phyloP scores from a whole-genome alignment of 1,140 invertebrate genomes.

The Patella vulgata region DNA sequence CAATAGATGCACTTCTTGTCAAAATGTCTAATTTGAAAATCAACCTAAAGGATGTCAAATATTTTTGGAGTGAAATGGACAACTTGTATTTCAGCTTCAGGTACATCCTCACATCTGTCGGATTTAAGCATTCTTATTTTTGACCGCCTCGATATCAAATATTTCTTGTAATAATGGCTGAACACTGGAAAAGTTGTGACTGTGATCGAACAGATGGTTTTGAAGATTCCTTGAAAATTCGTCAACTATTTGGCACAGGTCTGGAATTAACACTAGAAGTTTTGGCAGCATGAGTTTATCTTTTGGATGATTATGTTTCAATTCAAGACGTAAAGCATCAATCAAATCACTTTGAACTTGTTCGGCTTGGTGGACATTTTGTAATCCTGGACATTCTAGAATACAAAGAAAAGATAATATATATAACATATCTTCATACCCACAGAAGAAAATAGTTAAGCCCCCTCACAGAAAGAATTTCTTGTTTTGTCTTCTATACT shows the following conservation, averaged over 20 bases:
- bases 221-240: slow-evolving; percentile 42
- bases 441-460: background rate
- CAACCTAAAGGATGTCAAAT: no score
- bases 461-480: slow-evolving; percentile 1
- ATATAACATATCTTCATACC: background rate
- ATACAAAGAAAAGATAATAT: background rate
- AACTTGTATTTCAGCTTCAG: no score
- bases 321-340: slow-evolving; percentile 43
- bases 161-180: slow-evolving; percentile 47
- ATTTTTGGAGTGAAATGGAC: no score
- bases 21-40: no score
- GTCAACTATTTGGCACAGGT: slow-evolving; percentile 43
- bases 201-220: slow-evolving; percentile 34
- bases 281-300: slow-evolving; percentile 45
- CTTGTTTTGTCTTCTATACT: no score
- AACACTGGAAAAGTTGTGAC: slow-evolving; percentile 29
- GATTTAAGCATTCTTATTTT: no score
- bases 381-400: slow-evolving; percentile 32
- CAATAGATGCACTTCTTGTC: no score
- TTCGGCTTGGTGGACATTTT: slow-evolving; percentile 35
- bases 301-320: slow-evolving; percentile 54
- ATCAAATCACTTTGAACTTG: slow-evolving; percentile 43
- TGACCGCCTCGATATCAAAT: slow-evolving; percentile 33
- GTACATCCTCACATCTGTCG: no score
- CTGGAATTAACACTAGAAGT: slow-evolving; percentile 44